Conservation (phyloP, 2,888 invertebrate species). For the Caenorhabditis wallacei region DNA sequence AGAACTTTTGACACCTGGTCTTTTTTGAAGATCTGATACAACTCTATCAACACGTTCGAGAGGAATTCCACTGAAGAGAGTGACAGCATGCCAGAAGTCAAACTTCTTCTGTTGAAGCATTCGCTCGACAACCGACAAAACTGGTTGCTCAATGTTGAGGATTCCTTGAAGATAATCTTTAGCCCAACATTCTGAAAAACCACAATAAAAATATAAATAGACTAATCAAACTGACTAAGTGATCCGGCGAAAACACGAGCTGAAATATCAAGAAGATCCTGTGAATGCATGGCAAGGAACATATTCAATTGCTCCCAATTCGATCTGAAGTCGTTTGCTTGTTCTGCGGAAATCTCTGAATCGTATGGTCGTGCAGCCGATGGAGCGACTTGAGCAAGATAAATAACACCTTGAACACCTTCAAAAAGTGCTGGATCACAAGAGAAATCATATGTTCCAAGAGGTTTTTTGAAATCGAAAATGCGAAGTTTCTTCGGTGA, state of each 20-base stretch:
- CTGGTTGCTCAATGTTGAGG: slow-evolving; percentile 33
- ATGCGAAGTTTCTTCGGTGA: background rate
- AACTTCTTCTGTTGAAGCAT: slow-evolving; percentile 63
- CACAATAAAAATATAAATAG: background rate
- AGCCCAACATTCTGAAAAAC: slow-evolving; percentile 45
- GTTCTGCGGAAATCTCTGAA: slow-evolving; percentile 38
- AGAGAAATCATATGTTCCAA: slow-evolving; percentile 55
- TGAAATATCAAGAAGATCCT: slow-evolving; percentile 70
- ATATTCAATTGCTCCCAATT: slow-evolving; percentile 67
- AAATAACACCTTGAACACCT: slow-evolving; percentile 48
- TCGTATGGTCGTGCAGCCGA: slow-evolving; percentile 49
- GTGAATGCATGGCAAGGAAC: slow-evolving; percentile 65
- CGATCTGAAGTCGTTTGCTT: slow-evolving; percentile 56
- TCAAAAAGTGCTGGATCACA: slow-evolving; percentile 59
- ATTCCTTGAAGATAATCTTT: slow-evolving; percentile 43
- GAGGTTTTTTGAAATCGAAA: slow-evolving; percentile 35
- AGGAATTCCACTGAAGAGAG: slow-evolving; percentile 55
- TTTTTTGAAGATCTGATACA: slow-evolving; percentile 21
- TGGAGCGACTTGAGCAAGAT: slow-evolving; percentile 46
- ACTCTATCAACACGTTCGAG: slow-evolving; percentile 18
- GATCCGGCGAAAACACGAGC: slow-evolving; percentile 70
- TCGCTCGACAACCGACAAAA: slow-evolving; percentile 51
- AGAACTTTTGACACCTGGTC: slow-evolving; percentile 37
- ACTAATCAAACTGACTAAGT: slow-evolving; percentile 55
- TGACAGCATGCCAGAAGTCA: slow-evolving; percentile 63